Evolutionary conservation across 2,888 invertebrate species (phyloP).

Genomic region (Scaptodrosophila latifasciaeformis): DNA sequence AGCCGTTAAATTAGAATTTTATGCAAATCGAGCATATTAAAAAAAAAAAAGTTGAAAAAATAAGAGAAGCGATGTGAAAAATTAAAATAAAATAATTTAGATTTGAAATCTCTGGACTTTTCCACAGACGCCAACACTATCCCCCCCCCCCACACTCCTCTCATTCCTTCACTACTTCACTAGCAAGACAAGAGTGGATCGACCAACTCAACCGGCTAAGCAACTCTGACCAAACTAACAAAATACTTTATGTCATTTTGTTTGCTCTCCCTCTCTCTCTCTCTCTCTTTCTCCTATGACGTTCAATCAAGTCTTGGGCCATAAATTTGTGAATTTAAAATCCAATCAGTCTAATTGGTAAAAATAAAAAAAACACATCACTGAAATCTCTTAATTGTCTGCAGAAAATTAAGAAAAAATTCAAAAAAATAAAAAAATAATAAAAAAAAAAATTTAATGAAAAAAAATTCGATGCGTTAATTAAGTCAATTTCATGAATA

Average conservation of each 20-base stretch:
- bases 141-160: no score
- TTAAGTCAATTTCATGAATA: not conserved
- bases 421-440: not conserved
- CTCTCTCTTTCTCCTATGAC: not conserved
- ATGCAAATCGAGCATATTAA: constrained; percentile 66
- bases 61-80: no score
- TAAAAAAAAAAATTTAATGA: not conserved
- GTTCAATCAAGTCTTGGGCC: constrained; percentile 16
- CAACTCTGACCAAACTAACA: not conserved
- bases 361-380: no score
- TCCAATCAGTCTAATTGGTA: not conserved
- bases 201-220: not conserved
- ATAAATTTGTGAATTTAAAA: constrained; percentile 32
- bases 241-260: not conserved
- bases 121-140: no score
- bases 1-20: constrained; percentile 72
- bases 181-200: no score
- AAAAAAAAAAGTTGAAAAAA: no score
- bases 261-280: not conserved
- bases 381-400: constrained; percentile 3
- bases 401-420: constrained; percentile 5
- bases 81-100: no score
- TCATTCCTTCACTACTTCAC: no score
- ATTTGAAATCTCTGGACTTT: no score
- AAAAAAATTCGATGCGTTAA: not conserved